A percentile compares a stretch with the other conserved stretches of the same genome.
These are phyloP conservation scores for Sycophila texana DNA, from an alignment of 2,888 invertebrate genomes.

Conservation along the genomic window DNA sequence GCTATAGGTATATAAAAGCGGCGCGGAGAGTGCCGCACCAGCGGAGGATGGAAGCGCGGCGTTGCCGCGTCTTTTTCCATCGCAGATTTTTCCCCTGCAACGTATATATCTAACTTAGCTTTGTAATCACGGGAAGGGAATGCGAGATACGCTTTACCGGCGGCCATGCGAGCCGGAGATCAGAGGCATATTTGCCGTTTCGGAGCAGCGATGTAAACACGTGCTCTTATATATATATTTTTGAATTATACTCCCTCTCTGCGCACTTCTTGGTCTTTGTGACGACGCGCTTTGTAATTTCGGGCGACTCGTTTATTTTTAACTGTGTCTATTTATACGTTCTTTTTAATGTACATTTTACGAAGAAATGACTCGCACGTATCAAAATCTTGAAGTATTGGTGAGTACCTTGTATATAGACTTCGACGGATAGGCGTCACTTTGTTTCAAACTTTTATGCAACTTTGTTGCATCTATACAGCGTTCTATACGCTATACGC, in stretches of 20 bases:
- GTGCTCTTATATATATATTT: not conserved
- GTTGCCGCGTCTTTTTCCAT: slow-evolving; percentile 41
- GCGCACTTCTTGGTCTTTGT: slow-evolving; percentile 3
- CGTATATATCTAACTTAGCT: not conserved
- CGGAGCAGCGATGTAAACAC: not conserved
- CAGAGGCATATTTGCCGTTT: not conserved
- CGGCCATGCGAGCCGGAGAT: not conserved
- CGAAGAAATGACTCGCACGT: not conserved
- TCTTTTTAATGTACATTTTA: not conserved
- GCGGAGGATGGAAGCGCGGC: slow-evolving; percentile 19
- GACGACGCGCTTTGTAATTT: not conserved
- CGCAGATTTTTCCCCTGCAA: slow-evolving; percentile 31
- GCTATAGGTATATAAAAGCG: not conserved
- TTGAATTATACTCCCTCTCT: not conserved
- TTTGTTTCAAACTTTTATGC: slow-evolving; percentile 11
- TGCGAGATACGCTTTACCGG: not conserved
- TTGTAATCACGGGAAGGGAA: not conserved
- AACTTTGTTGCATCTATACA: not conserved
- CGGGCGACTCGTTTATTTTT: not conserved
- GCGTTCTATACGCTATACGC: too few relatives aligned
- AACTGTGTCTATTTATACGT: not conserved
- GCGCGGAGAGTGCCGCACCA: too few relatives aligned
- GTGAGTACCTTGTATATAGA: too few relatives aligned
- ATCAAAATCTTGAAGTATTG: too few relatives aligned
- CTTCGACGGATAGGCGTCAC: not conserved